Evolutionary conservation across 2,888 invertebrate genomes (phyloP).

Genomic region (Andrena haemorrhoa): DNA sequence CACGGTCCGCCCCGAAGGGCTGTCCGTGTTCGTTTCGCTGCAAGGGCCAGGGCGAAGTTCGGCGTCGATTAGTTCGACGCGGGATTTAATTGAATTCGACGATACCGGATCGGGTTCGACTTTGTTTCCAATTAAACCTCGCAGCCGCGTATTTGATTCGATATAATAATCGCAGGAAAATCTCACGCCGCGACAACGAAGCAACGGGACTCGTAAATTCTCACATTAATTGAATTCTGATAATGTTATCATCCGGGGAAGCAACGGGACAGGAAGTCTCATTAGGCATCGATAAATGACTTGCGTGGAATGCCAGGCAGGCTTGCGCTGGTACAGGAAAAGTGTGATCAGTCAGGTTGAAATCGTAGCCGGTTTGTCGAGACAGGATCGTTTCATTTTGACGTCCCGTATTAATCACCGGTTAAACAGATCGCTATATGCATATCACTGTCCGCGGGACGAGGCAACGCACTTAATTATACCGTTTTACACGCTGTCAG

Average conservation of each 20-base stretch:
- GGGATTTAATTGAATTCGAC: conserved; percentile 54
- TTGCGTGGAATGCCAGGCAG: not conserved
- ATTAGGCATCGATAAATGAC: not conserved
- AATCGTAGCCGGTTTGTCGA: not conserved
- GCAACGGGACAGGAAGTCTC: too few relatives aligned
- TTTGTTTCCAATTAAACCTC: conserved; percentile 52
- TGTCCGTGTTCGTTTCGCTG: not conserved
- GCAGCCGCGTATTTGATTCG: conserved; percentile 23
- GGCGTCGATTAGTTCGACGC: not conserved
- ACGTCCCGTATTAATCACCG: conserved; percentile 51
- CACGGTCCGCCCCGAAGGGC: too few relatives aligned
- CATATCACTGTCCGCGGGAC: conserved; percentile 38
- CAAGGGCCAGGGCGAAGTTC: conserved; percentile 2
- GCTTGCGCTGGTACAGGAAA: not conserved
- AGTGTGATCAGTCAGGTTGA: conserved; percentile 15
- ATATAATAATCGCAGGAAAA: conserved; percentile 30
- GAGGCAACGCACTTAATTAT: conserved; percentile 43
- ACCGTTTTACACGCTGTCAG: conserved; percentile 26
- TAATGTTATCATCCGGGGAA: not conserved
- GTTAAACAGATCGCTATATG: conserved; percentile 28
- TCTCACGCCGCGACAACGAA: not conserved
- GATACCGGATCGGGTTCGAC: conserved; percentile 12
- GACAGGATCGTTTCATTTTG: not conserved
- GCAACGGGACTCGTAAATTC: not conserved
- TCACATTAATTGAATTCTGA: conserved; percentile 29